phyloP scores from a whole-genome alignment of 2,797 vertebrate genomes.

The Hypotaenidia okinawae region DNA sequence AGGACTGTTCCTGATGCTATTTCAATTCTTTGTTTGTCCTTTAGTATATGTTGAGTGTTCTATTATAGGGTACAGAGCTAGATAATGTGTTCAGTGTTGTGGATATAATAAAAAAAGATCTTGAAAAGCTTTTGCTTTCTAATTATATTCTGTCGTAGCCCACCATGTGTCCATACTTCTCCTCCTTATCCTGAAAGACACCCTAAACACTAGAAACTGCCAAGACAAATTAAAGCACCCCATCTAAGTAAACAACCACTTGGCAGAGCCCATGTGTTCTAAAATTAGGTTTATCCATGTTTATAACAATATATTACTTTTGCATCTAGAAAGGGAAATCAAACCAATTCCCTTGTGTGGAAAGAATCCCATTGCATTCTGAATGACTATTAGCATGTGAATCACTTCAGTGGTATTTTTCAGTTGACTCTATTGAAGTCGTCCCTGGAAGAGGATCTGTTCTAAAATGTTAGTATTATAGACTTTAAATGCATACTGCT shows the following conservation, averaged over 20 bases:
- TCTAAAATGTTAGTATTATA: neutral
- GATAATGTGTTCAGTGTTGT: constrained; percentile 23
- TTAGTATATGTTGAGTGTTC: neutral
- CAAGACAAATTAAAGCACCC: constrained; percentile 58
- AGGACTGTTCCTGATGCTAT: neutral
- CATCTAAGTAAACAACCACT: constrained; percentile 47
- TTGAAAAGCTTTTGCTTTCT: constrained; percentile 38
- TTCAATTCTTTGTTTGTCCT: constrained; percentile 21
- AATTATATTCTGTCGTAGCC: constrained; percentile 52
- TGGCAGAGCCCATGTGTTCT: constrained; percentile 43
- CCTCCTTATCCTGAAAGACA: constrained; percentile 48
- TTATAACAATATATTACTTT: constrained; percentile 23
- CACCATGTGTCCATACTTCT: constrained; percentile 47
- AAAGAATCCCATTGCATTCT: neutral
- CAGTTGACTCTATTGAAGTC: neutral
- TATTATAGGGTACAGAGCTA: constrained; percentile 11
- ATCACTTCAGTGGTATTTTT: neutral
- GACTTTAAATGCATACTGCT: neutral
- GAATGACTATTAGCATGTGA: neutral
- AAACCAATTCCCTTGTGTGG: neutral
- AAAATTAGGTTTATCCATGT: constrained; percentile 46
- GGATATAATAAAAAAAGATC: constrained; percentile 43
- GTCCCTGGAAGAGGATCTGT: neutral
- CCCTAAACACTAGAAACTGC: constrained; percentile 47
- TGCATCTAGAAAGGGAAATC: neutral